Base-by-base conservation (phyloP, 2,888 invertebrate species). In the Synanthedon tipuliformis region DNA sequence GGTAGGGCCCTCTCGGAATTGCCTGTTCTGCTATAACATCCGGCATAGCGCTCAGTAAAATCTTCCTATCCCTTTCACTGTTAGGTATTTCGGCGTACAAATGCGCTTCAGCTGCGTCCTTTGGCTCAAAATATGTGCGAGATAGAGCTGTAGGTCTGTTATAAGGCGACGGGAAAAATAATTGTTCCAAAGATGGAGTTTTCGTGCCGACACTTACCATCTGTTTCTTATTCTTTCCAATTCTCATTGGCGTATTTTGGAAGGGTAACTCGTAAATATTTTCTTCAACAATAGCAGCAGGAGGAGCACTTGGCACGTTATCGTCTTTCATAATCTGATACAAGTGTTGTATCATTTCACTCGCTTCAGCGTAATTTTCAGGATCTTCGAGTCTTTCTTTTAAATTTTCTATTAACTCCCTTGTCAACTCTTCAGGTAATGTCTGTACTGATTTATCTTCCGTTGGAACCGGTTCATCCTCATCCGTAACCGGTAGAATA, bases 341-440 rank as follows among this genome's bases (percentile, higher is more conserved):
- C 5, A 93, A 79, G 63, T 92, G 91, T 67, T 94, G 93, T 56
- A 94, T 94, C 86, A 92, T 92, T 73, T 93, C 93, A 45, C 92
- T 86, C 2, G 94, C 93, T 68, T 93, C 92, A 53, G 91, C 89
- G 61, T 92, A 93, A 55, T 92, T 91, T 53, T 91, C 90, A 0
- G 93, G 93, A 68, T 92, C 92, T 62, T 93, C 92, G 7, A 94
- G 72, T 64, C 91, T 90, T 60, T 91, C 90, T 54, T 91, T 88
- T 13, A 94, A 78, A 58, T 90, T 90, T 61, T 90, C 91, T 55
- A 94, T 77, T 51, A 94, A 88, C 63, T 94, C 94, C 61, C 92
- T 90, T 0, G 93, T 93, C 50, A 94, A 69, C 70, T 93, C 93
- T 69, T 93, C 93, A 0, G 93, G 93, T 51, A 93, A 78, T 0